Evolutionary conservation across 2,888 invertebrate genomes (phyloP).

Genomic region (Hipparchia semele): DNA sequence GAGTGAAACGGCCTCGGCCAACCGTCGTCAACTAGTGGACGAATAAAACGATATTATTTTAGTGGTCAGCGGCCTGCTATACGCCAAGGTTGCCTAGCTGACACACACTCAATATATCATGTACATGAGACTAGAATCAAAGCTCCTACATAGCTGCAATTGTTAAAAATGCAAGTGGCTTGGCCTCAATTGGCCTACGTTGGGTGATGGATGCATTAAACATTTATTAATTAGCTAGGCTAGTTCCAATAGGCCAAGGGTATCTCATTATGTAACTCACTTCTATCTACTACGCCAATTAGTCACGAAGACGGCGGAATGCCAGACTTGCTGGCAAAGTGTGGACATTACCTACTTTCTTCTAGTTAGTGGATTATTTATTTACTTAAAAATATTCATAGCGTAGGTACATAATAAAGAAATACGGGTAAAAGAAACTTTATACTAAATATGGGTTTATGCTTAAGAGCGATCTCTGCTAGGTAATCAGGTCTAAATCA

Average conservation of each 20-base stretch:
- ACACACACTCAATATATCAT: conserved; percentile 45
- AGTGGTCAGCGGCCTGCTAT: conserved; percentile 65
- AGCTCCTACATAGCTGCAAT: neutral
- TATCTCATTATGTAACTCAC: neutral
- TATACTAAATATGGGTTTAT: no score
- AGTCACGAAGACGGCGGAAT: neutral
- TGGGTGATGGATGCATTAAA: neutral
- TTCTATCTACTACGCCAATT: neutral
- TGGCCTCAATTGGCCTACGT: neutral
- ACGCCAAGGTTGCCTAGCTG: conserved; percentile 75
- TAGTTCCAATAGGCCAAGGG: neutral
- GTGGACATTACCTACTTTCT: neutral
- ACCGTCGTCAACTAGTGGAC: conserved; percentile 54
- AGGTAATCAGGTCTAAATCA: no score
- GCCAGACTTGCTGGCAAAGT: neutral
- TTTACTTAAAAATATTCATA: no score
- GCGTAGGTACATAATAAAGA: no score
- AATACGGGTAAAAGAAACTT: no score
- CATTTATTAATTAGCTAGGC: neutral
- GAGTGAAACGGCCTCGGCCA: conserved; percentile 51
- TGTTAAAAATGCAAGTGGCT: neutral
- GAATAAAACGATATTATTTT: conserved; percentile 70
- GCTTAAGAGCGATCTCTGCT: no score
- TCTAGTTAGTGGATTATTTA: neutral
- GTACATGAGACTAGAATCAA: neutral